Evolutionary conservation across 2,113 vertebrate species (phyloP).

Genomic region (Bambusicola thoracicus): DNA sequence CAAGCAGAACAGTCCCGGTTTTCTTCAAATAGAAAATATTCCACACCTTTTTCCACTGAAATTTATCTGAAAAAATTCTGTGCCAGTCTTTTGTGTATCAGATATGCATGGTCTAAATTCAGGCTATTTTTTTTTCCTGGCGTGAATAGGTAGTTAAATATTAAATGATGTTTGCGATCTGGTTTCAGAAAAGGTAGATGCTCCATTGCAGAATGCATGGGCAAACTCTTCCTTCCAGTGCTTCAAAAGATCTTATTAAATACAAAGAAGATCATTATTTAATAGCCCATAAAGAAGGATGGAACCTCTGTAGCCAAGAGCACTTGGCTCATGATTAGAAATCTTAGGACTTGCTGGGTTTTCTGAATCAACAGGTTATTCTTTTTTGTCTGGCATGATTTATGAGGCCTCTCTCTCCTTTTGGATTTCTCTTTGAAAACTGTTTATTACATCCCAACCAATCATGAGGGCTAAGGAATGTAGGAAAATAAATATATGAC

Average conservation of each 20-base stretch:
- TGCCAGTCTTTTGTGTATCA: not conserved
- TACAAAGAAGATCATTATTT: conserved; percentile 4
- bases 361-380: not conserved
- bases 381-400: not conserved
- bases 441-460: not conserved
- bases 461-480: not conserved
- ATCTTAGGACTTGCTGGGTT: not conserved
- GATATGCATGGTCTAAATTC: not conserved
- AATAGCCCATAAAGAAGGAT: not conserved
- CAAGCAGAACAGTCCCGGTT: not conserved
- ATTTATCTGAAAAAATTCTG: not conserved
- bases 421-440: not conserved
- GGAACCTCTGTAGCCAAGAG: not conserved
- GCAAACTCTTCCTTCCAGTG: not conserved
- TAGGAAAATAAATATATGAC: not conserved
- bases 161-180: not conserved
- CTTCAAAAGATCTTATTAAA: not conserved
- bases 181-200: not conserved
- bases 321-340: not conserved
- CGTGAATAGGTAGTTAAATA: not conserved
- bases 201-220: not conserved
- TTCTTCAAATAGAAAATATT: conserved; percentile 1
- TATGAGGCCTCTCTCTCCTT: not conserved
- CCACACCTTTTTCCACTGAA: not conserved
- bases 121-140: not conserved